Base-by-base conservation (phyloP, 1,140 invertebrate genomes). In the Patella vulgata region DNA sequence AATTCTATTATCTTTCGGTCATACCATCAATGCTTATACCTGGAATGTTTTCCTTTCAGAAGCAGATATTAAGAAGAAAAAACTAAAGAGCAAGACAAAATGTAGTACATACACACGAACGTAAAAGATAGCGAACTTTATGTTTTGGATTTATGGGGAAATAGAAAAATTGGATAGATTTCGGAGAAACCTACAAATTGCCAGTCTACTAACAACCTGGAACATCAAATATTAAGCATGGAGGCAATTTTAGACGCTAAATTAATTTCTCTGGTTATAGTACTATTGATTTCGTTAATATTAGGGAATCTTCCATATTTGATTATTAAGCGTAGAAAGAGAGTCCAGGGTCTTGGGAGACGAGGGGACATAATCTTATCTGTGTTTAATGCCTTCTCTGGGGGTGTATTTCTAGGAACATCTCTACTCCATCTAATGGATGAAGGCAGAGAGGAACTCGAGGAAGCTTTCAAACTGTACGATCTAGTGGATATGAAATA, bases 331-430 rank as follows among this genome's bases (percentile, higher is more conserved):
- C 12, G 56, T 27, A 31, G 65, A 8, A 14, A 51, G 36, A 25
- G 47, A 14, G 44, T 33, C 14, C n/a, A 50, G 17, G 23, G 33
- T 2, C 48, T 40, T 25, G 17, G 25, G 4, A 27, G 47, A 2
- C 27, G 56, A 8, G 36, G 51, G 17, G 40, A 66, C 11, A 50
- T 36, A 1, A 57, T 63, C n/a, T n/a, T n/a, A n/a, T 57, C 52
- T 27, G 61, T 62, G 36, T 51, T 77, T 25, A 79, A 78, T 66
- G 77, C 87, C 66, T 88, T 87, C 69, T 84, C 86, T 39, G 87
- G 86, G 8, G 87, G 87, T 27, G 86, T 88, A 39, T 88, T 88
- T 68, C 75, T 88, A 9, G 86, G 77, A 9, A 87, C 86, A 27
- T 86, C 85, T 54, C 77, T 88, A 19, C 73, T 88, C 0, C 85